A percentile compares a stretch with the other conserved stretches of the same genome.
Conservation (phyloP, 2,113 vertebrate genomes). For the Macaca fascicularis region T2T-MFA8v1.1 NC_088386.1:113068501-113069000, state of each 20-base stretch:
- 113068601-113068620: constrained; percentile 27
- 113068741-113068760: neutral
- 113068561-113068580: constrained; percentile 31
- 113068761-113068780: neutral
- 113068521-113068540: neutral
- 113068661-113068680: neutral
- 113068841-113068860: neutral
- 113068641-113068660: constrained; percentile 23
- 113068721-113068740: neutral
- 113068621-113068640: constrained; percentile 15
- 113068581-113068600: neutral
- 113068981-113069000: neutral
- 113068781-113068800: neutral
- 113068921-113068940: neutral
- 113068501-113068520: constrained; percentile 41
- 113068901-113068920: neutral
- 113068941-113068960: neutral
- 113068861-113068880: neutral
- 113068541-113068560: constrained; percentile 41
- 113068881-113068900: neutral
- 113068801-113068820: neutral
- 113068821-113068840: neutral
- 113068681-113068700: neutral
- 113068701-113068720: neutral
- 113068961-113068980: neutral